A percentile compares a stretch with the other conserved stretches of the same genome.
phyloP scores from a whole-genome alignment of 2,888 invertebrate species.

The Villa cingulata region DNA sequence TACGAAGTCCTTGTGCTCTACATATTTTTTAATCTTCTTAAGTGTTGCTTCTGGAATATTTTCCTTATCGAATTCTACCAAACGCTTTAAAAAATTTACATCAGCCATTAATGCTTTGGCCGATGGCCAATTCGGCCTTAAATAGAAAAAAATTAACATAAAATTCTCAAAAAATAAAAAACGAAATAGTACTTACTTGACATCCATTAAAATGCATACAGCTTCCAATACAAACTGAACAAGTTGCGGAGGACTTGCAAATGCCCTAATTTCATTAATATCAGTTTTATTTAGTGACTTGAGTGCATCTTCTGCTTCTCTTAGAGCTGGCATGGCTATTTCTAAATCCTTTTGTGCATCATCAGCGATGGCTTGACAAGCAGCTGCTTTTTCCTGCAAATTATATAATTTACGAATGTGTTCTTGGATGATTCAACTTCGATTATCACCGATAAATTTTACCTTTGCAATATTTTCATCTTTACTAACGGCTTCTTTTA shows the following conservation, averaged over 20 bases:
- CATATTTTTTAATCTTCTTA: conserved; percentile 68
- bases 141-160: conserved; percentile 9
- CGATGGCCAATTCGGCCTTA: conserved; percentile 72
- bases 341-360: conserved; percentile 81
- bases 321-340: conserved; percentile 73
- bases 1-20: conserved; percentile 72
- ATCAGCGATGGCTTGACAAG: conserved; percentile 69
- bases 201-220: conserved; percentile 67
- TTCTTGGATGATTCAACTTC: not conserved
- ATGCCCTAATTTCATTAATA: conserved; percentile 78
- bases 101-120: conserved; percentile 73
- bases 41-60: conserved; percentile 62
- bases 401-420: not conserved
- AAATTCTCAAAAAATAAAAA: not conserved
- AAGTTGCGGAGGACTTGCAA: conserved; percentile 73
- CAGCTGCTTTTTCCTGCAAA: conserved; percentile 60
- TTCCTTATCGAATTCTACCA: conserved; percentile 78
- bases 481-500: conserved; percentile 60
- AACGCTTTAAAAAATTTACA: conserved; percentile 64
- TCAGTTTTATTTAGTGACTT: conserved; percentile 79
- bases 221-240: conserved; percentile 88
- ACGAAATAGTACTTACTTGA: conserved; percentile 47
- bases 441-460: too few species aligned
- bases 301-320: conserved; percentile 70
- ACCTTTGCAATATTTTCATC: conserved; percentile 77